phyloP scores from a whole-genome alignment of 1,140 invertebrate genomes.

The Latrodectus geometricus region DNA sequence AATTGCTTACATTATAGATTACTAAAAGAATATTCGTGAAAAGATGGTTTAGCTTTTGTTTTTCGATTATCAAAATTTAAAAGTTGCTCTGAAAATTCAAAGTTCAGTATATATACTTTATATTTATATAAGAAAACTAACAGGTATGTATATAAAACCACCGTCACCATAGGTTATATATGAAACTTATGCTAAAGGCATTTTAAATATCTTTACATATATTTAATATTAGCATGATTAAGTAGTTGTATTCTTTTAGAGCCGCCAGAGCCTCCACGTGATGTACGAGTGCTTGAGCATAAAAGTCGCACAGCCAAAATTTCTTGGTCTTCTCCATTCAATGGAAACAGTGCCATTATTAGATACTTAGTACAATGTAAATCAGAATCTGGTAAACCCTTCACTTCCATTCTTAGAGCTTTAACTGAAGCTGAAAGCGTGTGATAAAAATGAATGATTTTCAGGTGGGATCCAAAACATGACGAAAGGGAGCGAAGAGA shows the following conservation, averaged over 20 bases:
- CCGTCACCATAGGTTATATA: too few relatives aligned
- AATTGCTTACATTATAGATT: too few relatives aligned
- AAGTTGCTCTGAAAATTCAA: background rate
- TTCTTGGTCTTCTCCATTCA: slow-evolving; percentile 72
- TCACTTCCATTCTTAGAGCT: background rate
- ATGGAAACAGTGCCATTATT: slow-evolving; percentile 82
- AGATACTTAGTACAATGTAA: slow-evolving; percentile 86
- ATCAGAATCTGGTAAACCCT: slow-evolving; percentile 62
- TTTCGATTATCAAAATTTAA: background rate
- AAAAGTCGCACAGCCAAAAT: slow-evolving; percentile 69
- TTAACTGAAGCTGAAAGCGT: too few relatives aligned
- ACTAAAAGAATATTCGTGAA: too few relatives aligned
- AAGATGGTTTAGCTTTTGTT: too few relatives aligned
- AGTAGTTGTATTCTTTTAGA: slow-evolving; percentile 66
- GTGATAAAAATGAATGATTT: slow-evolving; percentile 12
- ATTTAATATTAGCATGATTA: too few relatives aligned
- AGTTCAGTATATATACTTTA: background rate
- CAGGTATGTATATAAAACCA: too few relatives aligned
- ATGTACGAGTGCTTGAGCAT: slow-evolving; percentile 69
- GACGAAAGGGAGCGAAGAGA: slow-evolving; percentile 50
- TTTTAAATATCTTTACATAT: too few relatives aligned
- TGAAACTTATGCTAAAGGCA: too few relatives aligned
- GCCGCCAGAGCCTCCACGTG: slow-evolving; percentile 70
- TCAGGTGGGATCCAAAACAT: slow-evolving; percentile 48
- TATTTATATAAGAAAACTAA: background rate